A percentile compares a stretch with the other conserved stretches of the same genome.
Conservation (phyloP, 2,113 vertebrate species). For the Falco punctatus region DNA sequence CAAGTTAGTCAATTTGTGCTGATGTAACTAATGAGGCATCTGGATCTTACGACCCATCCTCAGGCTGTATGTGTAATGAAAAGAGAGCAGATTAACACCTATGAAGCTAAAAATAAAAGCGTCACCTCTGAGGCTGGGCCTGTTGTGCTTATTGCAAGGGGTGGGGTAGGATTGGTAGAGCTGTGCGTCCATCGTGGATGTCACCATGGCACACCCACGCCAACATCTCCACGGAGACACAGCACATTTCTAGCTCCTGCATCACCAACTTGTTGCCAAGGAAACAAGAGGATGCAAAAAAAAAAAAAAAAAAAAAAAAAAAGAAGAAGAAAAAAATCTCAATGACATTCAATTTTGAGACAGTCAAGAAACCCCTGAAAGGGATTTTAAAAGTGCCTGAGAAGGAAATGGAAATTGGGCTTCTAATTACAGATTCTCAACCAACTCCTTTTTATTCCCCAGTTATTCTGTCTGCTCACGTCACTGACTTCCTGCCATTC, state of each 20-base stretch:
- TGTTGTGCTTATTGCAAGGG: conserved; percentile 22
- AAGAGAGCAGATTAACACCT: conserved; percentile 45
- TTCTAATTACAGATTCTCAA: conserved; percentile 80
- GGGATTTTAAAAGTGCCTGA: conserved; percentile 70
- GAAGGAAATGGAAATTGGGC: conserved; percentile 74
- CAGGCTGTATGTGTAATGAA: conserved; percentile 27
- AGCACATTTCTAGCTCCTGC: conserved; percentile 77
- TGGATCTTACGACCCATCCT: conserved; percentile 24
- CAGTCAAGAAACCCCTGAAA: conserved; percentile 79
- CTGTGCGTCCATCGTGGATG: conserved; percentile 55
- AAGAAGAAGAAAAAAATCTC: conserved; percentile 48
- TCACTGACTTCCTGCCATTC: conserved; percentile 66
- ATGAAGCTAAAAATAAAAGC: conserved; percentile 46
- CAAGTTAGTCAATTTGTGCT: conserved; percentile 29
- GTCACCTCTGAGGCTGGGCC: conserved; percentile 7
- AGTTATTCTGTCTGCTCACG: conserved; percentile 70
- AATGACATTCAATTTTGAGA: conserved; percentile 80
- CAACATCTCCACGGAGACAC: conserved; percentile 77
- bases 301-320: background rate
- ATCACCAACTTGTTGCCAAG: conserved; percentile 83
- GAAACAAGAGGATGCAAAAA: conserved; percentile 76
- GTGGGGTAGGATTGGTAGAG: conserved; percentile 53
- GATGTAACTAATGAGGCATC: conserved; percentile 31
- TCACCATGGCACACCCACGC: conserved; percentile 74
- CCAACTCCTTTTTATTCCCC: conserved; percentile 63